A percentile compares a stretch with the other conserved stretches of the same genome.
phyloP scores from a whole-genome alignment of 2,113 vertebrate genomes.

The Ochotona curzoniae region DNA sequence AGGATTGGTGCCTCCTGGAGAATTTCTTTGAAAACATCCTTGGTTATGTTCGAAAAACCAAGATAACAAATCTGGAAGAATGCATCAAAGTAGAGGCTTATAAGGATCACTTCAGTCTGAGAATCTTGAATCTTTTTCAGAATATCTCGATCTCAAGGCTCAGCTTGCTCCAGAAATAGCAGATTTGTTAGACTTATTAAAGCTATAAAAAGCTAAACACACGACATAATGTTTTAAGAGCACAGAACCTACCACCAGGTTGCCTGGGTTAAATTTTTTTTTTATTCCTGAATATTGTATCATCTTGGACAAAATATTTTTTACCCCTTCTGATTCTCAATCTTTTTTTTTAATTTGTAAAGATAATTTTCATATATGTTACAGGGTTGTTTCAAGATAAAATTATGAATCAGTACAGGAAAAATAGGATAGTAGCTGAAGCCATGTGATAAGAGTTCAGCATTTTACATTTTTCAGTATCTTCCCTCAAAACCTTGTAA shows the following conservation, averaged over 20 bases:
- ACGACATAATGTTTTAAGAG: constrained; percentile 32
- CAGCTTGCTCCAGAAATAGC: constrained; percentile 42
- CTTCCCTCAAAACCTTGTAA: neutral
- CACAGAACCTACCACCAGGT: neutral
- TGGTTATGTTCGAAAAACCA: constrained; percentile 21
- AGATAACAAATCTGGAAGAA: constrained; percentile 53
- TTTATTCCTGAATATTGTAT: constrained; percentile 14
- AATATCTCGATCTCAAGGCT: constrained; percentile 54
- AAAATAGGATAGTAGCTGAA: constrained; percentile 9
- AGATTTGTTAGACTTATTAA: constrained; percentile 62
- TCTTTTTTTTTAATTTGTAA: constrained; percentile 42
- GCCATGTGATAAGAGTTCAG: neutral
- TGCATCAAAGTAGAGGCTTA: constrained; percentile 62
- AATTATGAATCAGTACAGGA: neutral
- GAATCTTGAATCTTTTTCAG: constrained; percentile 54
- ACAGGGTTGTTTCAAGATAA: constrained; percentile 8
- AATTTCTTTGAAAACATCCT: constrained; percentile 58
- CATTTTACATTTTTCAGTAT: constrained; percentile 40
- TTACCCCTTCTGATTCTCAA: neutral
- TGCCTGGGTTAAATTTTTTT: constrained; percentile 6
- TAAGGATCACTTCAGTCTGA: constrained; percentile 40
- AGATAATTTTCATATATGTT: neutral
- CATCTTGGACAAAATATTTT: neutral
- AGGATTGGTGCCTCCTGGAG: constrained; percentile 27
- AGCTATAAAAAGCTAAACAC: constrained; percentile 40